These are phyloP conservation scores for Formicarius rufipectus DNA, from an alignment of 2,113 vertebrate genomes.

Conservation along the genomic window DNA sequence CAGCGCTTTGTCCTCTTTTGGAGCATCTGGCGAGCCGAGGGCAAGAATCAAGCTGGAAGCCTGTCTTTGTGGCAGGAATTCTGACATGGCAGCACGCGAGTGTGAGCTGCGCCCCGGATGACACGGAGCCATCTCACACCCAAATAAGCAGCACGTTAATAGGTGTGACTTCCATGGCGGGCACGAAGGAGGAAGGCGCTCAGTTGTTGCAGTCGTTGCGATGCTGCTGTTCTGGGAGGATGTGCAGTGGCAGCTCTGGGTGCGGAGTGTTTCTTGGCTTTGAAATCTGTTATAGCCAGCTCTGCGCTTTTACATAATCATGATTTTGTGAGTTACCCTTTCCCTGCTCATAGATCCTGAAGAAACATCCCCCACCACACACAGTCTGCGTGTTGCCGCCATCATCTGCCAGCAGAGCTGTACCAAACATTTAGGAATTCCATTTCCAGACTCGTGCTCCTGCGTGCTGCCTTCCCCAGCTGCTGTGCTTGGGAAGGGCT, in stretches of 20 bases:
- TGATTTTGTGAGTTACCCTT: not conserved
- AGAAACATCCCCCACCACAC: not conserved
- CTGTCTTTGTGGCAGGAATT: conserved; percentile 5
- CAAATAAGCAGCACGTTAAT: not conserved
- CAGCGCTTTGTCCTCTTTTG: not conserved
- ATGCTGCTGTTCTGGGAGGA: not conserved
- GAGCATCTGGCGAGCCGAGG: not conserved
- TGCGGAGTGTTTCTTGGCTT: not conserved
- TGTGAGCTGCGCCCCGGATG: not conserved
- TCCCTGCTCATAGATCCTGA: not conserved
- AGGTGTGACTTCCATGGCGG: not conserved
- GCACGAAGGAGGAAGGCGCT: not conserved
- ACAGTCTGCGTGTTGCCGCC: not conserved
- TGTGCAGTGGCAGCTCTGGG: not conserved
- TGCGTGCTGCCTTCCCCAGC: conserved; percentile 7
- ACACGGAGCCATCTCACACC: not conserved
- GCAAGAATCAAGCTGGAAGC: not conserved
- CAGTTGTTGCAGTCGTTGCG: accelerated
- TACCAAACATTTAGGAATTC: not conserved
- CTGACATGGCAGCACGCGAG: not conserved
- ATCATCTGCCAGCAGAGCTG: conserved; percentile 23
- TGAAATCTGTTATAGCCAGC: not conserved
- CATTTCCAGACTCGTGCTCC: not conserved
- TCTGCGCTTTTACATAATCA: not conserved
- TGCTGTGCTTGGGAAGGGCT: not conserved